Evolutionary conservation across 2,797 vertebrate genomes (phyloP).

Genomic region (Pelodytes ibericus): DNA sequence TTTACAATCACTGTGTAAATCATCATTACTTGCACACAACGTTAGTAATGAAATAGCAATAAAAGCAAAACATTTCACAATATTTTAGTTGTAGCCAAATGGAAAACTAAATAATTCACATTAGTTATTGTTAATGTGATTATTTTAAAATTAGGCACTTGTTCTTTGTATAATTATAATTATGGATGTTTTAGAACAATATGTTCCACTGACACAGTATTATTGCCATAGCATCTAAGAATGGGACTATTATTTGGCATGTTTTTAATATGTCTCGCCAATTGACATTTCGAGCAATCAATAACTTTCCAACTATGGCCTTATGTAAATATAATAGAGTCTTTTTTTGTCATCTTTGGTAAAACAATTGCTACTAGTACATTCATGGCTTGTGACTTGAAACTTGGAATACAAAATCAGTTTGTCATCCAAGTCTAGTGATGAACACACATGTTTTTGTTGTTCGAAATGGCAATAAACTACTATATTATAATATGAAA

Average conservation of each 20-base stretch:
- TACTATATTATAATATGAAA: conserved; percentile 6
- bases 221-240: conserved; percentile 7
- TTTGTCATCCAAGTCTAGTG: conserved; percentile 10
- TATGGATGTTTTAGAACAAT: conserved; percentile 15
- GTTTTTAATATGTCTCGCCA: conserved; percentile 7
- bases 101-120: neutral
- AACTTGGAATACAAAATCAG: neutral
- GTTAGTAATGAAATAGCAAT: neutral
- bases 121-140: neutral
- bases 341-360: conserved; percentile 2
- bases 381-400: conserved; percentile 13
- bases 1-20: no score
- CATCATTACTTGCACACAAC: no score
- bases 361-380: conserved; percentile 26
- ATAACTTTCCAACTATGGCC: conserved; percentile 7
- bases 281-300: neutral
- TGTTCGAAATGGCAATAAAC: neutral
- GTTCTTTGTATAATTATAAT: neutral
- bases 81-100: neutral
- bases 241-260: conserved; percentile 1
- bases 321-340: conserved; percentile 11
- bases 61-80: neutral
- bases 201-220: neutral
- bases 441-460: conserved; percentile 25
- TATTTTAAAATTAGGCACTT: neutral